These are phyloP conservation scores for Cercocebus atys DNA, from an alignment of 2,113 vertebrate genomes.

Conservation along the genomic window DNA sequence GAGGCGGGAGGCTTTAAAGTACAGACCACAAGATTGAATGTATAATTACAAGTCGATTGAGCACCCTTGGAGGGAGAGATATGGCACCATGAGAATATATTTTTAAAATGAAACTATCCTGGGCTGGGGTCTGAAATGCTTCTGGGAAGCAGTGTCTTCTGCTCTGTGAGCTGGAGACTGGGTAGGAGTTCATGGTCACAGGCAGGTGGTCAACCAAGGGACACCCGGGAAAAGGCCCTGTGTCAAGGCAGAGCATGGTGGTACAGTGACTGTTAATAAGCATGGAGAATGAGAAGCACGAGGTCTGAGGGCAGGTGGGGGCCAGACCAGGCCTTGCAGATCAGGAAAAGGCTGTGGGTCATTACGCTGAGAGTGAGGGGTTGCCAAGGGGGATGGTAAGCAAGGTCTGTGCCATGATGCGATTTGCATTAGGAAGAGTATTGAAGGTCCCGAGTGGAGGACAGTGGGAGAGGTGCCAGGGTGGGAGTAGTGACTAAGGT, in stretches of 20 bases:
- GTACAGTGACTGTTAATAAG: not conserved
- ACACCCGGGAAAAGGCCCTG: not conserved
- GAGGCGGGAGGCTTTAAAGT: not conserved
- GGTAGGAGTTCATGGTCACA: not conserved
- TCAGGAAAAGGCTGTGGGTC: accelerated
- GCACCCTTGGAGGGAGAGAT: not conserved
- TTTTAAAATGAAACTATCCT: not conserved
- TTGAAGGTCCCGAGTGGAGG: not conserved
- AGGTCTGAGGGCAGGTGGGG: not conserved
- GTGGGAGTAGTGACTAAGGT: accelerated
- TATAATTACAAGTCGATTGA: not conserved
- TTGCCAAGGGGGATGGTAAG: not conserved
- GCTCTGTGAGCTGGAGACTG: not conserved
- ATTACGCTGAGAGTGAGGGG: not conserved
- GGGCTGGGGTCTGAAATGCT: not conserved
- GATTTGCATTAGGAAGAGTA: not conserved
- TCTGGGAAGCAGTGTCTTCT: not conserved
- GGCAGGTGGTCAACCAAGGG: not conserved
- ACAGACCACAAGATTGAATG: not conserved
- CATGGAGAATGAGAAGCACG: not conserved
- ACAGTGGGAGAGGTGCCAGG: too few relatives aligned
- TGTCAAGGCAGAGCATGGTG: not conserved
- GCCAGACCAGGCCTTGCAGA: not conserved
- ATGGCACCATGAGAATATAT: not conserved
- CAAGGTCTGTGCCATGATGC: not conserved